phyloP scores from a whole-genome alignment of 1,140 invertebrate genomes.

The Drosophila kepulauana region DNA sequence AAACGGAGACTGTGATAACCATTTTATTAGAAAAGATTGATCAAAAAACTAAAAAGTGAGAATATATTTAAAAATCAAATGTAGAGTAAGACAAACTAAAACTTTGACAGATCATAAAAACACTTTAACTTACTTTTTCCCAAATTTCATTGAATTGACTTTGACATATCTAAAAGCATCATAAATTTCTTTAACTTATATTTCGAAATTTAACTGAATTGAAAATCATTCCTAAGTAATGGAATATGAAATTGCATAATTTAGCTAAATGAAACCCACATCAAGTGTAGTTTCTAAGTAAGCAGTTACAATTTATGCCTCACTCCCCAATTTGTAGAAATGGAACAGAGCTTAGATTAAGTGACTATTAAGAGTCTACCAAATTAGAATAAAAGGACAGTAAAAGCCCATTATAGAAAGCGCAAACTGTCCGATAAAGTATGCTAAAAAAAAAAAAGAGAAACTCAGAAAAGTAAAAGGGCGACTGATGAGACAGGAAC shows the following conservation, averaged over 20 bases:
- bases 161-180: too few species aligned
- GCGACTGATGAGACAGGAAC: background rate
- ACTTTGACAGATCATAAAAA: too few species aligned
- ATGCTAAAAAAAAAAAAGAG: slow-evolving; percentile 2
- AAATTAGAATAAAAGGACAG: slow-evolving; percentile 1
- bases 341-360: background rate
- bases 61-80: too few species aligned
- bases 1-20: background rate
- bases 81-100: too few species aligned
- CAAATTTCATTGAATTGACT: too few species aligned
- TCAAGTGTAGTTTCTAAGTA: background rate
- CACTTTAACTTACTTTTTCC: too few species aligned
- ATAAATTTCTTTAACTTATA: too few species aligned
- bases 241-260: slow-evolving; percentile 2
- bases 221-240: too few species aligned
- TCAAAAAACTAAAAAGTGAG: too few species aligned
- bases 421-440: slow-evolving; percentile 19
- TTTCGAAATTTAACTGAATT: too few species aligned
- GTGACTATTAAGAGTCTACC: background rate
- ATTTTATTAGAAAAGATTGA: too few species aligned
- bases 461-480: too few species aligned
- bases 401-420: slow-evolving; percentile 4
- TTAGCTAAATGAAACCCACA: background rate
- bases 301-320: background rate
- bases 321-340: background rate